Evolutionary conservation across 2,888 invertebrate genomes (phyloP), one percentile per base, ranked within the genome.

Genomic region (Caenorhabditis sulstoni): DNA sequence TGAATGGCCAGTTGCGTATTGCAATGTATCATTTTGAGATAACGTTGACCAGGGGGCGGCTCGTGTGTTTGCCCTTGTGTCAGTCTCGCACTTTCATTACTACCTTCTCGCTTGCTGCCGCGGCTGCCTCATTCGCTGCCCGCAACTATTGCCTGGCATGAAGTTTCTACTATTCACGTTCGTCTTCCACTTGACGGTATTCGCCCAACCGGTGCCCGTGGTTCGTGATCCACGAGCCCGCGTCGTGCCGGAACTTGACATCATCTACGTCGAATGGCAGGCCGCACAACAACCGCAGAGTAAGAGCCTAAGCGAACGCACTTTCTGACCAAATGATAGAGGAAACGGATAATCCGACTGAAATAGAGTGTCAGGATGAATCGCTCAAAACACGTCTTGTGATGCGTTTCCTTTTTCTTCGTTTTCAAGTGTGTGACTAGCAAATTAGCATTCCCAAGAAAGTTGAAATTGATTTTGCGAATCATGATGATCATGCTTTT

Each of bases 211-310:
- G 23, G 73, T 79, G 16, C 78, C 83, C 9, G 59, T 73, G 49
- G 77, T 86, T n/a, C 76, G 77, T 7, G 80, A 86, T 45, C 82
- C 86, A 1, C 75, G 81, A 62, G 86, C 87, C 3, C 62, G 84
- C n/a, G 65, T 85, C 20, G 86, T 88, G 37, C 79, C 82, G 9
- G 79, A 81, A 14, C 61, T 75, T 0, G 79, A 86, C 55, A 76
- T 86, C 9, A 85, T 89, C 50, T 83, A 84, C 57, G 86, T 89
- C 9, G 86, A 87, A 71, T 89, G 89, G 89, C 81, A 84, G 16
- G 74, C 79, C 18, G 65, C 71, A 14, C 70, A 73, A 20, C 57
- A 80, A 39, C 58, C 61, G 1, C 79, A 81, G 47, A 79, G 87
- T 87, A 53, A 81, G 83, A 22, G 14, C 11, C 14, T 8, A 14